Base-by-base conservation (phyloP, 2,113 vertebrate genomes). In the Pampusana beccarii region DNA sequence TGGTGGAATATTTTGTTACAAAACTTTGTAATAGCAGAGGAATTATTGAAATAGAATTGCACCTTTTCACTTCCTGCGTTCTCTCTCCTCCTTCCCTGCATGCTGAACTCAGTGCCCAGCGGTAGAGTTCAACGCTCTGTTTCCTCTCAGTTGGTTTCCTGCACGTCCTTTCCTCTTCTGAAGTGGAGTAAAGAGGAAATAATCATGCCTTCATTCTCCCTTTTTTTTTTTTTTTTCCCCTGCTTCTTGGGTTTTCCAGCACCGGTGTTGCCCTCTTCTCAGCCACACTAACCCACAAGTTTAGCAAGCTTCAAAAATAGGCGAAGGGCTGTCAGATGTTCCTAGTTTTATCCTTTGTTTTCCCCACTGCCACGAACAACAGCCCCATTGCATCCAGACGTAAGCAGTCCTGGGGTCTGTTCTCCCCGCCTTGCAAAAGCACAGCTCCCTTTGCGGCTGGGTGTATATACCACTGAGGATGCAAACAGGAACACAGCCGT, bases 101-200 rank as follows among this genome's bases (percentile, higher is more conserved):
- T 0, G 2, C 16, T 58, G 79, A 93, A 40, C 40, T 62, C 0
- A 0, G 4, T 74, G 64, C 23, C n/a, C n/a, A 48, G 51, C 0
- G 1, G 21, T 25, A 57, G 34, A 65, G 40, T 81, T 92, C 81
- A 83, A 46, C 62, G 33, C n/a, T 73, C 50, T 0, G 0, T 88
- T 88, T 95, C 65, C 50, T 69, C 42, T 79, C 6, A 0, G 18
- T 74, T 70, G 25, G 33, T 83, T 86, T 75, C 44, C 61, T 74
- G 34, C 29, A 17, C 3, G 2, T 72, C 34, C 10, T 79, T 83
- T 80, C 44, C 66, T 70, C 16, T 79, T 65, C 60, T 78, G 58
- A 93, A 80, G 10, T 4, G 3, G 14, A 42, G 58, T 67, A 80
- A 54, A 77, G 64, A 33, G 21, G 42, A 69, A 78, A 73, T 64